Evolutionary conservation across 2,113 vertebrate species (phyloP).

Genomic region (Elaphurus davidianus): DNA sequence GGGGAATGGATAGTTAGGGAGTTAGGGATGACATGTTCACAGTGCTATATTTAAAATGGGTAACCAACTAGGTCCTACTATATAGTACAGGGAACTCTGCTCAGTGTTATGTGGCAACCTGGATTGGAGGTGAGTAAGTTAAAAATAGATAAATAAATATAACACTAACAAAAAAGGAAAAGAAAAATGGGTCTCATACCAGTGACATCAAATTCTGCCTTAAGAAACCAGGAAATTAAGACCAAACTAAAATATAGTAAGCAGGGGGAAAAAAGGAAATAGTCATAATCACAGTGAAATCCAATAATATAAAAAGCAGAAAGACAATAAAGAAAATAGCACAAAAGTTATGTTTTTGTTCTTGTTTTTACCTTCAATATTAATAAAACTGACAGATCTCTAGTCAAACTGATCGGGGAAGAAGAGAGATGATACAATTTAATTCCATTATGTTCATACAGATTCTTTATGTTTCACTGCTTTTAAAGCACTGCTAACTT

Average conservation of each 20-base stretch:
- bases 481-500: neutral
- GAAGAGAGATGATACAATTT: neutral
- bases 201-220: neutral
- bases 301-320: neutral
- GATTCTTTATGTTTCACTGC: neutral
- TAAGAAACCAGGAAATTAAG: neutral
- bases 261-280: neutral
- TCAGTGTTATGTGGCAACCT: neutral
- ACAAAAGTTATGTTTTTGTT: neutral
- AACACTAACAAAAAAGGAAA: neutral
- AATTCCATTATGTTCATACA: neutral
- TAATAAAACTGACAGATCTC: neutral
- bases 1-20: neutral
- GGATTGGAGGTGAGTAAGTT: neutral
- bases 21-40: neutral
- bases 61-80: neutral
- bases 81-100: neutral
- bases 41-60: neutral
- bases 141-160: neutral
- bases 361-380: neutral
- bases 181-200: neutral
- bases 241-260: neutral
- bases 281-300: neutral
- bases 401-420: neutral
- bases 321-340: neutral